phyloP scores from a whole-genome alignment of 2,113 vertebrate genomes.

The Silurus asotus region DNA sequence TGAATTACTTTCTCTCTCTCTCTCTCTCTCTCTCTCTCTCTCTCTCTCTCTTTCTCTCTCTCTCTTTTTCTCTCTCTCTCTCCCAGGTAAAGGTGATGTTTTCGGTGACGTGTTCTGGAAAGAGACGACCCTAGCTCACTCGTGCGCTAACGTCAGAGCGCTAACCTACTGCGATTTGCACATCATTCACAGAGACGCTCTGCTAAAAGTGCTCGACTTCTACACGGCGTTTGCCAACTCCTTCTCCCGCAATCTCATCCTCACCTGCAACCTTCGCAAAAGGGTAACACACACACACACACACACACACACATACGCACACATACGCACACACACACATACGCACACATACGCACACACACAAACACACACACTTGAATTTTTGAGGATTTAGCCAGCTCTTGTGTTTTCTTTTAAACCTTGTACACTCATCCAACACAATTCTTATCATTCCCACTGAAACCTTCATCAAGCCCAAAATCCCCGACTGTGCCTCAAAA shows the following conservation, averaged over 20 bases:
- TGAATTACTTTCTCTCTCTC: background rate
- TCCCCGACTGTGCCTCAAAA: background rate
- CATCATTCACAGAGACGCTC: conserved; percentile 89
- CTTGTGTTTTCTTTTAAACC: no score
- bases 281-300: conserved; percentile 73
- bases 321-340: background rate
- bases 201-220: conserved; percentile 94
- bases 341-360: background rate
- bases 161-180: conserved; percentile 96
- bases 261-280: conserved; percentile 95
- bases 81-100: conserved; percentile 92
- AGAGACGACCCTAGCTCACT: conserved; percentile 89
- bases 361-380: background rate
- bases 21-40: background rate
- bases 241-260: conserved; percentile 92
- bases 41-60: conserved; percentile 4
- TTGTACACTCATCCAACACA: background rate
- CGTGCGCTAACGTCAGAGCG: conserved; percentile 91
- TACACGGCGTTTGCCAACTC: conserved; percentile 96
- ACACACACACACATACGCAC: background rate
- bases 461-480: background rate
- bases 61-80: background rate
- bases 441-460: background rate
- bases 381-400: background rate
- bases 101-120: conserved; percentile 99